Percentiles rank a stretch among this genome's conserved stretches.
phyloP scores from a whole-genome alignment of 2,888 invertebrate species.

The Heliothis peltigera region DNA sequence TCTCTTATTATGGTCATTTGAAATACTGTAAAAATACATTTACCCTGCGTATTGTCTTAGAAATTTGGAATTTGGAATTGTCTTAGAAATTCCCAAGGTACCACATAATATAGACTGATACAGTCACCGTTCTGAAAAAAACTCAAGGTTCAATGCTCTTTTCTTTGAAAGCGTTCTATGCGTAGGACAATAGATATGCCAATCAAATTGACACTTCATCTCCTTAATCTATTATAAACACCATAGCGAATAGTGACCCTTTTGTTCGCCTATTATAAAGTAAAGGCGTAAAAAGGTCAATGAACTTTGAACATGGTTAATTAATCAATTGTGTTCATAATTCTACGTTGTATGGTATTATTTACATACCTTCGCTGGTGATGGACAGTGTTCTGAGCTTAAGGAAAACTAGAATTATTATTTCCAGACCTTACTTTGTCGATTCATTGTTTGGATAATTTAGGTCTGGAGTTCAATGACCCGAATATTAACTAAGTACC shows the following conservation, averaged over 20 bases:
- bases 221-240: too few relatives aligned
- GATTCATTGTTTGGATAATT: background rate
- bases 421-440: background rate
- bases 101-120: too few relatives aligned
- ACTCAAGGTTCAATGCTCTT: too few relatives aligned
- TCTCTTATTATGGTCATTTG: too few relatives aligned
- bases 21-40: too few relatives aligned
- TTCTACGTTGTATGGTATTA: background rate
- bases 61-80: too few relatives aligned
- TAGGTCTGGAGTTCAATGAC: slow-evolving; percentile 19
- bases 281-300: slow-evolving; percentile 8
- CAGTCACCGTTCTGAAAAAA: too few relatives aligned
- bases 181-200: background rate
- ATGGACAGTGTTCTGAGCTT: background rate
- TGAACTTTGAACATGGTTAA: slow-evolving; percentile 19
- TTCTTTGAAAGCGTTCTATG: background rate
- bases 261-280: background rate
- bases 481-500: slow-evolving; percentile 4
- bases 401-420: slow-evolving; percentile 7
- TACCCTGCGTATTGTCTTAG: too few relatives aligned
- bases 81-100: too few relatives aligned
- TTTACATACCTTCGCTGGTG: background rate
- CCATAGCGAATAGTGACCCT: background rate
- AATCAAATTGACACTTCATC: background rate
- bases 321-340: slow-evolving; percentile 13